Conservation (phyloP, 2,113 vertebrate species). For the Nasalis larvatus region DNA sequence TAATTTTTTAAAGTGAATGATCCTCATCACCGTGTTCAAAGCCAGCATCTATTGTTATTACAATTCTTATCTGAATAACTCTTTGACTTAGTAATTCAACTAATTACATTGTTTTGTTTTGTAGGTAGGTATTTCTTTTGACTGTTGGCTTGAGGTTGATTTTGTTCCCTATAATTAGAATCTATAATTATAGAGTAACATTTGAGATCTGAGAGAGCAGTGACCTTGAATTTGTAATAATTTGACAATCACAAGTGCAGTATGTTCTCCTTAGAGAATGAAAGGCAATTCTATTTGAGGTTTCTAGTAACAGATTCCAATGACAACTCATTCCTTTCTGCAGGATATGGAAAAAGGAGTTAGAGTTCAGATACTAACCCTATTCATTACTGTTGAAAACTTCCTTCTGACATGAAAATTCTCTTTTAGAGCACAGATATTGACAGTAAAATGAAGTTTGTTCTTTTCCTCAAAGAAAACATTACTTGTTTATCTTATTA, state of each 20-base stretch:
- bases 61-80: not conserved
- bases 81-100: not conserved
- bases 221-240: not conserved
- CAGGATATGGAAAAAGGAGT: not conserved
- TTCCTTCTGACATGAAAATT: not conserved
- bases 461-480: not conserved
- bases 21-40: not conserved
- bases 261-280: not conserved
- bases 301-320: not conserved
- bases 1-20: not conserved
- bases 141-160: not conserved
- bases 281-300: not conserved
- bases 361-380: not conserved
- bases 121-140: not conserved
- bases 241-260: not conserved
- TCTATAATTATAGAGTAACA: not conserved
- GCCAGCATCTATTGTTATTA: not conserved
- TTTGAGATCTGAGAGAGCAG: not conserved
- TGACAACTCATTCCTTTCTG: not conserved
- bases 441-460: not conserved
- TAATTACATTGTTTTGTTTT: not conserved
- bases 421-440: not conserved
- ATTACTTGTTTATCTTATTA: not conserved
- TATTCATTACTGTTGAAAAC: not conserved
- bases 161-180: not conserved